Evolutionary conservation across 2,888 invertebrate genomes (phyloP).

Genomic region (Drosophila phalerata): DNA sequence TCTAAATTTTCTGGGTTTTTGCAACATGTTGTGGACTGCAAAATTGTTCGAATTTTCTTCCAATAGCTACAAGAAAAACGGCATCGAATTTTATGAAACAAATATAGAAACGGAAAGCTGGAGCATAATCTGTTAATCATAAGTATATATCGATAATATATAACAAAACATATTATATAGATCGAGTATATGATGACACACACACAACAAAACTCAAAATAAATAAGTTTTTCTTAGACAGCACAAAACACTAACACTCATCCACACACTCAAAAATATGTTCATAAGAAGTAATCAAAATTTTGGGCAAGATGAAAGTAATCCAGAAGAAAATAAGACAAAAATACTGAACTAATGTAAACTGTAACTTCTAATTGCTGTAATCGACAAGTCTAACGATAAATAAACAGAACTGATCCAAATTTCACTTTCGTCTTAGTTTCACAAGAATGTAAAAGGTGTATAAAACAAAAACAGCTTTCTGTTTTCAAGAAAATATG

Average conservation of each 20-base stretch:
- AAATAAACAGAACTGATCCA: constrained; percentile 20
- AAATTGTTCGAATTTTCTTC: constrained; percentile 53
- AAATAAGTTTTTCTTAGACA: background rate
- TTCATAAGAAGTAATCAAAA: constrained; percentile 44
- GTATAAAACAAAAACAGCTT: background rate
- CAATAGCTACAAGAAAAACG: constrained; percentile 37
- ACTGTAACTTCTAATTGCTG: constrained; percentile 76
- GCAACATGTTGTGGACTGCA: constrained; percentile 54
- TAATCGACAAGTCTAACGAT: constrained; percentile 63
- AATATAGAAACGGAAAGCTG: background rate
- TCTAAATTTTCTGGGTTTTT: constrained; percentile 59
- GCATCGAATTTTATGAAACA: constrained; percentile 45
- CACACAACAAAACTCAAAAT: background rate
- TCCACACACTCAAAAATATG: constrained; percentile 19
- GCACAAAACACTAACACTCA: constrained; percentile 33
- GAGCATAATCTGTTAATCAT: constrained; percentile 32
- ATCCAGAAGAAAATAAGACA: constrained; percentile 25
- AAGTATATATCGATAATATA: constrained; percentile 35
- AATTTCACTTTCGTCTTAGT: constrained; percentile 1
- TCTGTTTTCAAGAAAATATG: background rate
- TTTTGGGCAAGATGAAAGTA: constrained; percentile 31
- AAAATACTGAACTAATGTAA: constrained; percentile 60
- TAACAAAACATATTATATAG: background rate
- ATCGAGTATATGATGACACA: constrained; percentile 18
- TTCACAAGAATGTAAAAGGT: background rate